Percentiles rank a stretch among this genome's conserved stretches.
phyloP scores from a whole-genome alignment of 2,113 vertebrate species.

The Colossoma macropomum region DNA sequence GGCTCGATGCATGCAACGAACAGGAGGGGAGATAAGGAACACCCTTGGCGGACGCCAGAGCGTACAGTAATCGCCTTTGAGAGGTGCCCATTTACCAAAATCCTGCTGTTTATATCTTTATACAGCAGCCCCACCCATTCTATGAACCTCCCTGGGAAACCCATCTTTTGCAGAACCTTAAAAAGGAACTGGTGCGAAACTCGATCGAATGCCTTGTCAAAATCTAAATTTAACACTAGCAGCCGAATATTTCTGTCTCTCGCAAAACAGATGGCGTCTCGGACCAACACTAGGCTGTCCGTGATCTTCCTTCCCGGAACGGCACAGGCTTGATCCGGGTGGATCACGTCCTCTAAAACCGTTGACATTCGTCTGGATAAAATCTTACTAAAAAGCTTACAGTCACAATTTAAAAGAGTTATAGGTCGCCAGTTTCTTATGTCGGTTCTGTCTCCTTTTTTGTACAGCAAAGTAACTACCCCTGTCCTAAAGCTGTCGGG shows the following conservation, averaged over 20 bases:
- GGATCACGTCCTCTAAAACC: constrained; percentile 50
- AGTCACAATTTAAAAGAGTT: constrained; percentile 33
- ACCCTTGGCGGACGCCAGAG: constrained; percentile 39
- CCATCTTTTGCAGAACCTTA: constrained; percentile 47
- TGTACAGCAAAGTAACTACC: background rate
- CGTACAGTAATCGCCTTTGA: background rate
- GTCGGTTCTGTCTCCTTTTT: constrained; percentile 42
- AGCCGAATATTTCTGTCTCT: constrained; percentile 54
- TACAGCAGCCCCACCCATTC: constrained; percentile 46
- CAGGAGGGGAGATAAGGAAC: constrained; percentile 43
- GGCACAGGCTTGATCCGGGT: constrained; percentile 50
- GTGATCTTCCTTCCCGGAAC: constrained; percentile 47
- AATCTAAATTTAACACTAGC: constrained; percentile 46
- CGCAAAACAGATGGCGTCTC: constrained; percentile 49
- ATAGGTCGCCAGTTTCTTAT: constrained; percentile 43
- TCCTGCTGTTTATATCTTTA: rapidly evolving
- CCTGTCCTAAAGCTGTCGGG: constrained; percentile 38
- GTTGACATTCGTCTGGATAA: background rate
- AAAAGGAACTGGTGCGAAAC: constrained; percentile 49
- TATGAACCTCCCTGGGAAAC: constrained; percentile 30
- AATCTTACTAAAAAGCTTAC: constrained; percentile 45
- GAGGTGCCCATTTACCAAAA: background rate
- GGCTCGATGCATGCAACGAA: constrained; percentile 21
- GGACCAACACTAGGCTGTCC: constrained; percentile 50
- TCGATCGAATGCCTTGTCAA: constrained; percentile 30